These are phyloP conservation scores for Hippopotamyrus pictus DNA, from an alignment of 2,797 vertebrate species.

Conservation along the genomic window DNA sequence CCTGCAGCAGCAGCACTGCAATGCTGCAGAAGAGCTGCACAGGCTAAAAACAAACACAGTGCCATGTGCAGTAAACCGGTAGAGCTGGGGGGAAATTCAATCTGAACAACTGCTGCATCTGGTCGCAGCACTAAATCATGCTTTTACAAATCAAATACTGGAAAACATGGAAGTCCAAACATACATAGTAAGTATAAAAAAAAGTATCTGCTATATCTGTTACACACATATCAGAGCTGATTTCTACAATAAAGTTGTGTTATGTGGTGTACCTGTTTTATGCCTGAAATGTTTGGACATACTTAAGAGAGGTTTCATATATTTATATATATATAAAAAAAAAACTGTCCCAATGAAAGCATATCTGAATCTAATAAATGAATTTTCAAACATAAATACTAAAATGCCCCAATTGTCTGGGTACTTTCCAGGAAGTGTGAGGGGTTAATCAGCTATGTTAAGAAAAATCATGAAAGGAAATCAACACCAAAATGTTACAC, in stretches of 20 bases:
- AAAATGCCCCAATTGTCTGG: not conserved
- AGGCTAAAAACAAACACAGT: not conserved
- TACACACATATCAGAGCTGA: not conserved
- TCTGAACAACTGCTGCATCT: not conserved
- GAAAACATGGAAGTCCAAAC: not conserved
- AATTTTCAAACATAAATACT: not conserved
- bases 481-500: not conserved
- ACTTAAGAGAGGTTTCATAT: not conserved
- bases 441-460: not conserved
- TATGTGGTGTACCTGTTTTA: not conserved
- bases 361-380: not conserved
- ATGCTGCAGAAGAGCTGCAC: slow-evolving; percentile 12
- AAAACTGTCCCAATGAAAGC: not conserved
- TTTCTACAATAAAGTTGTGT: not conserved
- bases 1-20: slow-evolving; percentile 16
- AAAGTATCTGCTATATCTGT: not conserved
- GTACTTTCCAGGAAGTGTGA: not conserved
- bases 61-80: not conserved
- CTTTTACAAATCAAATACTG: not conserved
- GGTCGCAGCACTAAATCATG: not conserved
- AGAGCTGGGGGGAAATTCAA: not conserved
- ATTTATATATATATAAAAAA: not conserved
- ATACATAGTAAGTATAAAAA: not conserved
- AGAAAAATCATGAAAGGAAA: not conserved
- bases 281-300: not conserved